Evolutionary conservation across 2,888 invertebrate species (phyloP), one percentile per base, ranked within the genome.

Genomic region (Andrena marginata): DNA sequence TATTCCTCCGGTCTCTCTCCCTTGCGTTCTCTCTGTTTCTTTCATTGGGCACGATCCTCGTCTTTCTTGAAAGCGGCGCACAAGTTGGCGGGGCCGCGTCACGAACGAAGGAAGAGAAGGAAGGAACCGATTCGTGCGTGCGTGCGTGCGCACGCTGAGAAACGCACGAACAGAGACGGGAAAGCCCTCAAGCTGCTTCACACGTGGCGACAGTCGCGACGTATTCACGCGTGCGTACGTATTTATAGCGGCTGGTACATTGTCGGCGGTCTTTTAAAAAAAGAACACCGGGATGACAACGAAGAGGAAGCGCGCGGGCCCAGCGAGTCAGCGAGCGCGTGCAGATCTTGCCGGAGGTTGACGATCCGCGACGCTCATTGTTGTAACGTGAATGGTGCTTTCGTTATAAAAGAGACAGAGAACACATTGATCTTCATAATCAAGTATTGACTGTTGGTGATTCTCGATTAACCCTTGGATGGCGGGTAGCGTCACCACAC

Each of bases 181-280:
- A 31, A 84, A 75, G 79, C 75, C 80, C 87, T 87, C 91, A 91
- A 91, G 90, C 91, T 91, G 91, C 86, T 90, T 88, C 89, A 89
- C 91, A 91, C 91, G 91, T 91, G 91, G 92, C 89, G 89, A 88
- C 89, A 88, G 88, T 80, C 84, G 87, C 87, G 87, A 89, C 89
- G 87, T 90, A 85, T 90, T 88, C 89, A 77, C 91, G 90, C 89
- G 90, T 89, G 88, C 91, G 89, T 88, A 90, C 89, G 90, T 92
- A 92, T 92, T 92, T 92, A 92, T 92, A 90, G 90, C 89, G 89
- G 77, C 86, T 81, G 88, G 86, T 77, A 85, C 80, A 87, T 86
- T 89, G 88, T 88, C 88, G 89, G 82, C 69, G 70, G 67, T 51
- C 51, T 68, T 74, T 78, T 56, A 79, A 76, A 85, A 82, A 85